Evolutionary conservation across 2,797 vertebrate species (phyloP), one percentile per base, ranked within the genome.

Genomic region (Lepilemur ruficaudatus): DNA sequence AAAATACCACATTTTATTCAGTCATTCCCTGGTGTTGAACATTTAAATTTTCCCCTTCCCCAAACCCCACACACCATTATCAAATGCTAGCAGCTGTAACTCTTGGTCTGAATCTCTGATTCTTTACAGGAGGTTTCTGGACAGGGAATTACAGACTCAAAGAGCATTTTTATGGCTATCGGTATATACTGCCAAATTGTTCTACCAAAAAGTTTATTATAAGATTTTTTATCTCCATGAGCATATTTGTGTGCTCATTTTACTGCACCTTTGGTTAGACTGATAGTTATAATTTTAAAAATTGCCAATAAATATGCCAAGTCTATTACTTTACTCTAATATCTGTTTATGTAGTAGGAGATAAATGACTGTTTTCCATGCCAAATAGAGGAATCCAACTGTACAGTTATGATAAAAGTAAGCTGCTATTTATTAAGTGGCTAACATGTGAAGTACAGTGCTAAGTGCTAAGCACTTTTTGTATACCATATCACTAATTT

Each of bases 101-200:
- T 93, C 92, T 93, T 87, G 20, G 35, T 83, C 48, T 84, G 18
- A 89, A 35, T 86, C 22, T 38, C 72, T 67, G 30, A 84, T n/a
- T 43, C 17, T 75, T 85, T 41, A 86, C 67, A 91, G 69, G 18
- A 72, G 69, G 92, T 63, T 80, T 96, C 63, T 81, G 95, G 89
- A 96, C 61, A 93, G 67, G 25, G 5, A 73, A 73, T 73, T 92
- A 67, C 0, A 70, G 59, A 90, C 22, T 94, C 46, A 93, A 73
- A 82, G 38, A 63, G 8, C 11, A 75, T 91, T 90, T 82, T 91
- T 84, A 84, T 80, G 82, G 55, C 22, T 73, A 95, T 41, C 41
- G 38, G 57, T 57, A 85, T 38, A 63, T 6, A 89, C 1, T 89
- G 84, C 30, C 46, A 89, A 93, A 92, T 7, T 92, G 75, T 41